Base-by-base conservation (phyloP, 2,797 vertebrate genomes). In the Tenualosa thibaudeaui region DNA sequence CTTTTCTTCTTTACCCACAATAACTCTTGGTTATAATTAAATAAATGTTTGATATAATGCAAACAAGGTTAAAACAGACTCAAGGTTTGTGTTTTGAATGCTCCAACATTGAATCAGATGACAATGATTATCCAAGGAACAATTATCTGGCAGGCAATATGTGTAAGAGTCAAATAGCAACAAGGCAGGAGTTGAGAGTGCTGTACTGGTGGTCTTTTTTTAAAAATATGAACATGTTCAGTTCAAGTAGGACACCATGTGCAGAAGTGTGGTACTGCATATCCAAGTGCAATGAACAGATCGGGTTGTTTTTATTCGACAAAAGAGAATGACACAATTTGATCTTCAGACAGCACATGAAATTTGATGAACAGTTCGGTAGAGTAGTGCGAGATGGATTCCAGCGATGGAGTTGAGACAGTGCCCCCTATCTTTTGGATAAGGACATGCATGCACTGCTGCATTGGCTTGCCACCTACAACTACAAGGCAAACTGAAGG, bases 261-360 rank as follows among this genome's bases (percentile, higher is more conserved):
- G 71, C 19, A 22, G 37, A 22, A 46, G 71, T 78, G 71, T 78
- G 71, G 71, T 40, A 46, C 71, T 78, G 71, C 71, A 78, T 78
- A 17, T 15, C 40, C 71, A 46, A 40, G 37, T 78, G 71, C 71
- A 78, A 78, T 43, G 17, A 15, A 46, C 71, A 78, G 71, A 78
- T 84, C 56, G 49, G 26, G 50, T 50, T 91, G 89, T 22, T 78
- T 78, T 43, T 78, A 78, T 78, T 43, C 22, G 17, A 78, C 71
- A 78, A 46, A 46, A 7, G 8, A 24, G 7, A 78, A 22, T 19
- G 54, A 56, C 40, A 78, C 71, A 78, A 19, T 78, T 78, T 62
- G 6, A 24, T 62, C 58, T 62, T 62, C 58, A 62, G n/a, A 62
- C 71, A 78, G 71, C 71, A 46, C 37, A 78, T 46, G 71, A 46